phyloP scores from a whole-genome alignment of 2,797 vertebrate species.

The Cryptoblepharus egeriae region DNA sequence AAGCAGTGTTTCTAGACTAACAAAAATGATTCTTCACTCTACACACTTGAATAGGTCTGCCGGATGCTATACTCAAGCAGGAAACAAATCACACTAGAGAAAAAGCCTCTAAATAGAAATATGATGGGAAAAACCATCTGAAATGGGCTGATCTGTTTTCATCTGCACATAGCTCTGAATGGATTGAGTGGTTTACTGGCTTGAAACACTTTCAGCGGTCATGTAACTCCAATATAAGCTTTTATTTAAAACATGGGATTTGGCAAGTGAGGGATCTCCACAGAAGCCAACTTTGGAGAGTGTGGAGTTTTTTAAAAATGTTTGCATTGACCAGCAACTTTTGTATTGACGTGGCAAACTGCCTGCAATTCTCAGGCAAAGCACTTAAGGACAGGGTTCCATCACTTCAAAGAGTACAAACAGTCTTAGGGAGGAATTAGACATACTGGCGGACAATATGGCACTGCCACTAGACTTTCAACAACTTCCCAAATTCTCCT shows the following conservation, averaged over 20 bases:
- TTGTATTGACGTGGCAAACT: conserved; percentile 50
- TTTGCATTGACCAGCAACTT: conserved; percentile 57
- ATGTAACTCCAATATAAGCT: conserved; percentile 53
- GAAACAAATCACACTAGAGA: background rate
- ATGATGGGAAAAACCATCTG: conserved; percentile 28
- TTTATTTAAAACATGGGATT: conserved; percentile 63
- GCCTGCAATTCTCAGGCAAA: conserved; percentile 48
- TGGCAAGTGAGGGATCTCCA: conserved; percentile 57
- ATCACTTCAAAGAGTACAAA: background rate
- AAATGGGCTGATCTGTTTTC: conserved; percentile 47
- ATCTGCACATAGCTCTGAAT: conserved; percentile 51
- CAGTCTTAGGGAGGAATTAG: background rate
- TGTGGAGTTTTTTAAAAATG: conserved; percentile 32
- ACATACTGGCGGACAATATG: background rate
- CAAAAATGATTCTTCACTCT: background rate
- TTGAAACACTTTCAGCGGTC: conserved; percentile 62
- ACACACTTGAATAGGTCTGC: background rate
- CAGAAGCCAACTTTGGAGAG: conserved; percentile 55
- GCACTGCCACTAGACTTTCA: background rate
- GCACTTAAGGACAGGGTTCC: background rate
- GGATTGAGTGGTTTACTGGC: conserved; percentile 61
- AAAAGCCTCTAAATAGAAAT: conserved; percentile 38
- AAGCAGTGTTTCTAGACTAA: too few relatives aligned
- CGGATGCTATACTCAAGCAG: background rate
- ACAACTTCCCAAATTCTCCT: too few relatives aligned